Evolutionary conservation across 1,140 invertebrate genomes (phyloP), one percentile per base, ranked within the genome.

Genomic region (Drosophila azteca): DNA sequence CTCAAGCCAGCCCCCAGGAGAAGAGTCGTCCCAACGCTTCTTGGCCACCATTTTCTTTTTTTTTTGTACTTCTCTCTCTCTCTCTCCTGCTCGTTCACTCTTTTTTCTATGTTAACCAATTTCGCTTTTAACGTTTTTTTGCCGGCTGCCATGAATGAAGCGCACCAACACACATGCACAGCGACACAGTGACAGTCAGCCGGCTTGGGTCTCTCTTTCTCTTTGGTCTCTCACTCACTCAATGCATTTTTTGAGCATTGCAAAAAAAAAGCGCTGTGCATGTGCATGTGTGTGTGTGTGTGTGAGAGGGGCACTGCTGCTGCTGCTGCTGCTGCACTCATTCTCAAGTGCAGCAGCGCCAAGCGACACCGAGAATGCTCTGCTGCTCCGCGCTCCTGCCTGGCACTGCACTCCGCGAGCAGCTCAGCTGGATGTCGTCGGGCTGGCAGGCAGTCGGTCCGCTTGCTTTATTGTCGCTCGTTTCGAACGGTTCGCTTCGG

Each of bases 81-180:
- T 15, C 15, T 49, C 20, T 70, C 22, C 15, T 17, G 52, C 53
- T 50, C 2, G 13, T 13, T 49, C 15, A 65, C 22, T 22, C 17
- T 51, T 59, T 52, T 45, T 57, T 83, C 78, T 84, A 59, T 68
- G 61, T 61, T 85, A 69, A 79, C 71, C 83, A 88, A 88, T 88
- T 88, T 88, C 83, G 83, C 83, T 88, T 88, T 88, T 83, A 88
- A 88, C 78, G 71, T 76, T 87, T 83, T 84, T 87, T 79, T 76
- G 84, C 82, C 83, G 79, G 83, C 83, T 83, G 65, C 76, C 78
- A 88, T 88, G 83, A 88, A 88, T 88, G 83, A 88, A 88, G 83
- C 73, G 50, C 67, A 79, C 79, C 29, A 48, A 78, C 54, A 83
- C 79, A 35, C 20, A 6, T n/a, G 52, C 31, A 63, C 17, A 20